Evolutionary conservation across 1,140 invertebrate species (phyloP).

Genomic region (Calephelis virginiensis): DNA sequence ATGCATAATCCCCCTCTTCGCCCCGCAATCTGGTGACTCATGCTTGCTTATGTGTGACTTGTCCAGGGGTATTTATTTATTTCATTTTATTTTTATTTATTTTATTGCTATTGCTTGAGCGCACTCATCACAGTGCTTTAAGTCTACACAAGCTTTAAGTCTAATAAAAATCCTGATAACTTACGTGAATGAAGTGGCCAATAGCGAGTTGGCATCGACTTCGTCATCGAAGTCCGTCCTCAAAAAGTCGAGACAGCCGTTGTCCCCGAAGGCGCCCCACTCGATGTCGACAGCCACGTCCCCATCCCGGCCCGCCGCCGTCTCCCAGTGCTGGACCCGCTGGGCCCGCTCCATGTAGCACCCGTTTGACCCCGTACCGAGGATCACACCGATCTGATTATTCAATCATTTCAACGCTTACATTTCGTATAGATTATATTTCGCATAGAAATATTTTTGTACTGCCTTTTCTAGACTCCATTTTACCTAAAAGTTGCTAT

Average conservation of each 20-base stretch:
- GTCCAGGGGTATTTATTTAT: too few relatives aligned
- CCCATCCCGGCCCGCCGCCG: constrained; percentile 39
- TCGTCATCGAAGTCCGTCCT: constrained; percentile 90
- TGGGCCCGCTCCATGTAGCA: constrained; percentile 93
- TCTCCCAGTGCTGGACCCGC: constrained; percentile 64
- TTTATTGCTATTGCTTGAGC: too few relatives aligned
- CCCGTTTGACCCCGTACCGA: constrained; percentile 96
- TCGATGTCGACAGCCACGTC: constrained; percentile 95
- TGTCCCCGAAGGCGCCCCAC: constrained; percentile 98
- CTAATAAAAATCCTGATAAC: constrained; percentile 17
- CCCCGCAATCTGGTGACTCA: too few relatives aligned
- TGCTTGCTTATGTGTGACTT: too few relatives aligned
- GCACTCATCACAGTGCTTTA: too few relatives aligned
- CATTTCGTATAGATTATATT: too few relatives aligned
- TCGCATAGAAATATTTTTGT: too few relatives aligned
- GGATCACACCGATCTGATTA: constrained; percentile 74
- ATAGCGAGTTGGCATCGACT: constrained; percentile 90
- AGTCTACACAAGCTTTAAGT: too few relatives aligned
- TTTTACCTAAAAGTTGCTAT: too few relatives aligned
- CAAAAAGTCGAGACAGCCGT: constrained; percentile 90
- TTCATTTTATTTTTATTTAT: too few relatives aligned
- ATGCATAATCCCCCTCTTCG: too few relatives aligned
- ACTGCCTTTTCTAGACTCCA: too few relatives aligned
- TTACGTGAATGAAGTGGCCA: constrained; percentile 85
- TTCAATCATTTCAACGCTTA: not conserved